Conservation (phyloP, 2,888 invertebrate genomes). For the Oxyteleia sp. region DNA sequence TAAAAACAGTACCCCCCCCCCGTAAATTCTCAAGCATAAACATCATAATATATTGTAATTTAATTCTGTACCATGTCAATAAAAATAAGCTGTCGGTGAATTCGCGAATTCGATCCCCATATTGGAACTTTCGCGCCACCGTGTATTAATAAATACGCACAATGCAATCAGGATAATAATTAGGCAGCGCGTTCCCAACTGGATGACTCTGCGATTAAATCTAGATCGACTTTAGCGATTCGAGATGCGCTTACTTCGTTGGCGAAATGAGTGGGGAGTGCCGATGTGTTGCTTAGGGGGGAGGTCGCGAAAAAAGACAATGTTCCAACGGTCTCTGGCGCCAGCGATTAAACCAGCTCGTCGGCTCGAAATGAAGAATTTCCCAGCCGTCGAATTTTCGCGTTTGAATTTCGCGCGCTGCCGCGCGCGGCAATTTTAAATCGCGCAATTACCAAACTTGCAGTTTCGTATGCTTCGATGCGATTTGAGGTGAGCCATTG, state of each 20-base stretch:
- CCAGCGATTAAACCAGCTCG: constrained; percentile 79
- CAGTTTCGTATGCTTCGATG: constrained; percentile 31
- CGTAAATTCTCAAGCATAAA: too few relatives aligned
- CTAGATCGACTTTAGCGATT: constrained; percentile 44
- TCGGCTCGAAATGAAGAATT: neutral
- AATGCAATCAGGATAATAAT: constrained; percentile 45
- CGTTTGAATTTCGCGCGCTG: neutral
- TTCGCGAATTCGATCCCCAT: neutral
- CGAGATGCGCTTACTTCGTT: constrained; percentile 40
- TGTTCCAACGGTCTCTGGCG: constrained; percentile 79
- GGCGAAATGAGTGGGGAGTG: constrained; percentile 75
- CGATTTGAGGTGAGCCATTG: constrained; percentile 38
- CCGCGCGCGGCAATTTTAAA: constrained; percentile 1
- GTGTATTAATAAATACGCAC: constrained; percentile 26
- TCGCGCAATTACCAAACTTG: neutral
- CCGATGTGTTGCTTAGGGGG: constrained; percentile 62
- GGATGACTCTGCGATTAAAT: constrained; percentile 33
- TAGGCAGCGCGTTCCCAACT: constrained; percentile 10
- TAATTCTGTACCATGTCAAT: too few relatives aligned
- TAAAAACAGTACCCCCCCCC: too few relatives aligned
- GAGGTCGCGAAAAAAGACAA: constrained; percentile 74
- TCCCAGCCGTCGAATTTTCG: neutral
- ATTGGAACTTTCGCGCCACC: neutral
- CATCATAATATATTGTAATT: too few relatives aligned
- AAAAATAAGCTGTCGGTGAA: too few relatives aligned